Evolutionary conservation across 2,888 invertebrate genomes (phyloP), one percentile per base, ranked within the genome.

Genomic region (Dichetophora obliterata): DNA sequence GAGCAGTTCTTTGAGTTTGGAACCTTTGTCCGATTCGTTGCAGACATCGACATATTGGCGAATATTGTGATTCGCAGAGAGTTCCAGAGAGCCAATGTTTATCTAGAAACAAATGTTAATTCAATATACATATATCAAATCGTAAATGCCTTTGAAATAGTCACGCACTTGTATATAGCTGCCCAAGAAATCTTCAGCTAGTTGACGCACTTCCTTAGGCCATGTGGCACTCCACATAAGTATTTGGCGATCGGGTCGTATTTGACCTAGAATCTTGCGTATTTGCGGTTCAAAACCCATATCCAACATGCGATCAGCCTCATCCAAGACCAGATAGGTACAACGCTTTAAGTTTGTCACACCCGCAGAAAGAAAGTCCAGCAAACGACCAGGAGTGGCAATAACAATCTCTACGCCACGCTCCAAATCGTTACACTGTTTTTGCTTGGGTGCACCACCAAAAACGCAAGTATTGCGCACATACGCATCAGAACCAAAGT

Each of bases 151-250:
- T 43, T 1, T 5, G 19, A 19, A 43, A n/a, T n/a, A 34, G 16
- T 8, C n/a, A 65, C 80, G 76, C 59, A 85, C 85, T 82, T 86
- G 86, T 75, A 95, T 92, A 85, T 97, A 97, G 85, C 96, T 94
- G 74, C 93, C 93, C 24, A 98, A 91, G 88, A 98, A 99, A 86
- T 98, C 98, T 85, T 96, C 94, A 24, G 98, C 98, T 80, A 99
- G 90, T 83, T 94, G 94, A 81, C 94, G 92, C 2, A 98, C 98
- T 91, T 98, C 98, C 86, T 96, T 97, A 0, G 98, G 98, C 98
- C 98, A 99, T n/a, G 98, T 99, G 0, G 98, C 98, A 80, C 97
- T 97, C 96, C 98, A 99, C 98, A 99, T 99, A 61, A 98, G 91
- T 16, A 97, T 97, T 89, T 99, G 98, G 84, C 98, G 91, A 87